Percentiles rank a stretch among this genome's conserved stretches.
These are phyloP conservation scores for Chlorocebus sabaeus DNA, from an alignment of 2,113 vertebrate genomes.

Conservation along the genomic window DNA sequence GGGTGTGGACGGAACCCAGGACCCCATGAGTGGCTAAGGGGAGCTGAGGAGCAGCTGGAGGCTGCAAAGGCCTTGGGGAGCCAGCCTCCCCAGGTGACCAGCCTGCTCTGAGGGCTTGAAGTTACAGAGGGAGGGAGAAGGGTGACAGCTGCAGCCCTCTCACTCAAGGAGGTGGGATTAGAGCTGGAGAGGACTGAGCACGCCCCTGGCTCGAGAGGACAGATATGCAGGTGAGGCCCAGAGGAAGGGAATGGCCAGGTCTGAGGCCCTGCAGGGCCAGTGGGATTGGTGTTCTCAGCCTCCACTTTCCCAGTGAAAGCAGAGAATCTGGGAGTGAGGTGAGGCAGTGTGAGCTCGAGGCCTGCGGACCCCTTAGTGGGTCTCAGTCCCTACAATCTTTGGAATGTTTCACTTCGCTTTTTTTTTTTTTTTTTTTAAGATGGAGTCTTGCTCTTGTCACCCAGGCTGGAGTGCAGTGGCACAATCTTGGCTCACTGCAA, in stretches of 20 bases:
- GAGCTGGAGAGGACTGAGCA: neutral
- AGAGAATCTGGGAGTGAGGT: neutral
- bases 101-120: neutral
- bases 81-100: neutral
- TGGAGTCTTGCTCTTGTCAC: too few relatives aligned
- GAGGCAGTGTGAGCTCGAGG: neutral
- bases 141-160: neutral
- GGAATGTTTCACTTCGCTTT: neutral
- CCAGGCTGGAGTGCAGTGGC: too few relatives aligned
- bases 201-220: neutral
- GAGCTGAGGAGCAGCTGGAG: neutral
- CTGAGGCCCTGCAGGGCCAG: neutral
- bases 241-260: neutral
- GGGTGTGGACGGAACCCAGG: neutral
- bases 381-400: neutral
- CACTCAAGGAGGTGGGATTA: neutral
- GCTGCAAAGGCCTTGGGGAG: neutral
- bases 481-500: too few relatives aligned
- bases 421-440: too few relatives aligned
- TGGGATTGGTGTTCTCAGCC: neutral
- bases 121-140: neutral
- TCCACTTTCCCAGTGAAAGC: neutral
- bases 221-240: rapidly evolving
- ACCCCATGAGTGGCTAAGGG: neutral
- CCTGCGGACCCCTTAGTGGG: neutral